These are phyloP conservation scores for Onychostruthus taczanowskii DNA, from an alignment of 2,113 vertebrate species.

Conservation along the genomic window DNA sequence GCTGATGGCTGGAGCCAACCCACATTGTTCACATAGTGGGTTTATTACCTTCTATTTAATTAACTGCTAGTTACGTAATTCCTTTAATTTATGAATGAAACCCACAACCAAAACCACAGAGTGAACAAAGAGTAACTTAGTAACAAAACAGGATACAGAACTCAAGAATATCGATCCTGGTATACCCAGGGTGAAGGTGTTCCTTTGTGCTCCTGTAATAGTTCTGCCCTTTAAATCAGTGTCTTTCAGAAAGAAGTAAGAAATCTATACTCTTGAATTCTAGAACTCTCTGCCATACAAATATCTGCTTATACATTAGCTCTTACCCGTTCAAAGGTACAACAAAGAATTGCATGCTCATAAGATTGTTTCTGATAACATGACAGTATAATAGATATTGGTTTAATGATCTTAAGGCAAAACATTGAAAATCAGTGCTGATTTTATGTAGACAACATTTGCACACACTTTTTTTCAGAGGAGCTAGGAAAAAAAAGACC, in stretches of 20 bases:
- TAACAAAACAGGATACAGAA: not conserved
- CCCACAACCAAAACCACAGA: not conserved
- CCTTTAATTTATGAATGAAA: conserved; percentile 43
- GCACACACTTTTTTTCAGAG: not conserved
- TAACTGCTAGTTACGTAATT: conserved; percentile 48
- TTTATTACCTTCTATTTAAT: conserved; percentile 36
- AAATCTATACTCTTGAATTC: not conserved
- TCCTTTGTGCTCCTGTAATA: not conserved
- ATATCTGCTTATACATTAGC: not conserved
- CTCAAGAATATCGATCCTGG: not conserved
- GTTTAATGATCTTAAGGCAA: not conserved
- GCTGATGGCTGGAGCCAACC: not conserved
- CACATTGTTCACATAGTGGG: not conserved
- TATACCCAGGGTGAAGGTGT: not conserved
- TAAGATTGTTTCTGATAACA: not conserved
- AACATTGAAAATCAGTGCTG: not conserved
- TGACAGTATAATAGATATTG: not conserved
- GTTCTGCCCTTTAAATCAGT: not conserved
- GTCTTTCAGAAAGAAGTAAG: not conserved
- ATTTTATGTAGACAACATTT: not conserved
- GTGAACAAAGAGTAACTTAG: not conserved
- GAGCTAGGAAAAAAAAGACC: not conserved
- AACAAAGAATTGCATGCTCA: not conserved
- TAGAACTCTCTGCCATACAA: not conserved
- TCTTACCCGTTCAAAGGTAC: not conserved